Evolutionary conservation across 2,888 invertebrate species (phyloP), one percentile per base, ranked within the genome.

Genomic region (Phania funesta): DNA sequence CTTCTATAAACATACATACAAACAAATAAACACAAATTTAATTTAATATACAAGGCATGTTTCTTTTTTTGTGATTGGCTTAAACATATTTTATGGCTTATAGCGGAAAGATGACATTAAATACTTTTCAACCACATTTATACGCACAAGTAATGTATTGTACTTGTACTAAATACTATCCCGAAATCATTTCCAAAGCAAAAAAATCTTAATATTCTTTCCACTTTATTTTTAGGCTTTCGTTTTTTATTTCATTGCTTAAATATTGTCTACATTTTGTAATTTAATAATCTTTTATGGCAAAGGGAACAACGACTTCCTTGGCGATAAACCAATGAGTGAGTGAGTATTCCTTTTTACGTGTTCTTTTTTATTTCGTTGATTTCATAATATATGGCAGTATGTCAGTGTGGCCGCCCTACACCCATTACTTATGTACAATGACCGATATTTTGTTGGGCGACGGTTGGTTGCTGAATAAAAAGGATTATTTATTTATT

Each of bases 231-330:
- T 70, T 50, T 54, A 58, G 60, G 13, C 32, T 46, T 64, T 64
- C 11, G n/a, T 32, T 58, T 20, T 48, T 58, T 48, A 54, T 24
- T 56, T 67, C 52, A 54, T 54, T 62, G 44, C 54, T 22, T 20
- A 48, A 65, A 54, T 73, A 67, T 78, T 71, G 79, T 79, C 87
- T 88, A 88, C 87, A 87, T 87, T 88, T 87, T 86, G 86, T 87
- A 88, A 88, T 88, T 88, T 87, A 88, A 88, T 88, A 88, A 87
- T 88, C 86, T 88, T 88, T 88, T 88, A 88, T 87, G 86, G 86
- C 86, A 62, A 9, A 41, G 13, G 29, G 22, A 60, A 65, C 71
- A 52, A 41, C 18, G 16, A 56, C 64, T 80, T 75, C 64, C 32
- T 44, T 64, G 76, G 68, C 64, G 58, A 52, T 62, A 67, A 67